phyloP scores from a whole-genome alignment of 2,113 vertebrate genomes.

The Potamarius usumacintae region DNA sequence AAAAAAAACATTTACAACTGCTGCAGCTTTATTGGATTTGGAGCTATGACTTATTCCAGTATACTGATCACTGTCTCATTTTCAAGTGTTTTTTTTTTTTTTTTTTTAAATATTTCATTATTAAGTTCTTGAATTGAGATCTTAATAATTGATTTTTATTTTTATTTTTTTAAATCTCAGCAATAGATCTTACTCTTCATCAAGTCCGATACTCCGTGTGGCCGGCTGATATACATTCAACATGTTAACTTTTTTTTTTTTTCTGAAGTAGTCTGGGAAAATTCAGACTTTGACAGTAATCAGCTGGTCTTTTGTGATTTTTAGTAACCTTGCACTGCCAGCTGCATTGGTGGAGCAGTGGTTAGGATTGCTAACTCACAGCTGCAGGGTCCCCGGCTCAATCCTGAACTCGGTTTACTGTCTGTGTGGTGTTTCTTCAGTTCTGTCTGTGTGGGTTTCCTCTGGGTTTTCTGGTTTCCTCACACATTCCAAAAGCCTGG shows the following conservation, averaged over 20 bases:
- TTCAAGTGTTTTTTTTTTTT: no score
- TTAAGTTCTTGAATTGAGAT: not conserved
- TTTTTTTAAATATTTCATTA: not conserved
- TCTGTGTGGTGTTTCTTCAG: not conserved
- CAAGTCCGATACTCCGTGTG: not conserved
- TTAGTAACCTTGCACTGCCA: not conserved
- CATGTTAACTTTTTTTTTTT: not conserved
- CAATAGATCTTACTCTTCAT: not conserved
- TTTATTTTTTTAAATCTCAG: not conserved
- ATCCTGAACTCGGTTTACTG: not conserved
- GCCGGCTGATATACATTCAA: not conserved
- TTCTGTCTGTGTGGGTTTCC: not conserved
- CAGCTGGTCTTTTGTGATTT: constrained; percentile 19
- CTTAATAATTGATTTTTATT: not conserved
- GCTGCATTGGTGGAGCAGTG: not conserved
- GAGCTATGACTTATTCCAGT: not conserved
- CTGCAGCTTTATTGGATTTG: not conserved
- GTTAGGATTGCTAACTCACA: not conserved
- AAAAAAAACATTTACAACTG: not conserved
- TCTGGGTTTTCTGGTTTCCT: not conserved
- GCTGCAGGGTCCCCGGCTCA: no score
- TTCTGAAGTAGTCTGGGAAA: not conserved
- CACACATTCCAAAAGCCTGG: not conserved
- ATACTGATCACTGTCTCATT: not conserved
- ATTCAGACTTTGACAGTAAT: not conserved